Evolutionary conservation across 1,140 invertebrate genomes (phyloP).

Genomic region (Coelopa frigida): DNA sequence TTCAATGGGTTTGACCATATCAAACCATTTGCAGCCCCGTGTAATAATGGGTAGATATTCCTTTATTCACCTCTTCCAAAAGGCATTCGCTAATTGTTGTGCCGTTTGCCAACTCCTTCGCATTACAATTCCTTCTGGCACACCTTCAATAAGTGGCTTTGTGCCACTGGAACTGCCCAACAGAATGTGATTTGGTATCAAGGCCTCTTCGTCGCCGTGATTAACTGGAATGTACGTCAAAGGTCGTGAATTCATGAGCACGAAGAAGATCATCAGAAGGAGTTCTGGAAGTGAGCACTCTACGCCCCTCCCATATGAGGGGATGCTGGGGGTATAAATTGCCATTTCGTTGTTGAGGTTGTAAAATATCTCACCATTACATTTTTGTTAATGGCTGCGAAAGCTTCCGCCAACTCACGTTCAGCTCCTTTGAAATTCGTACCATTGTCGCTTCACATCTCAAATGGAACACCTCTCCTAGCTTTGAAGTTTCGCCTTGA

Average conservation of each 20-base stretch:
- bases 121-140: constrained; percentile 7
- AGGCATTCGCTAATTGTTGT: constrained; percentile 20
- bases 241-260: constrained; percentile 19
- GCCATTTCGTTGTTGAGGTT: constrained; percentile 27
- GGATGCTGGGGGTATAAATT: constrained; percentile 39
- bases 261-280: constrained; percentile 10
- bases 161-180: constrained; percentile 21
- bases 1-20: constrained; percentile 19
- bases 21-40: constrained; percentile 24
- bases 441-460: constrained; percentile 43
- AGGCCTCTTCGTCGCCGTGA: constrained; percentile 19
- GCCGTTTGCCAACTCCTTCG: constrained; percentile 16
- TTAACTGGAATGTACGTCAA: constrained; percentile 24
- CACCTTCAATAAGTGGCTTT: constrained; percentile 10
- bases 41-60: constrained; percentile 22
- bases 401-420: background rate
- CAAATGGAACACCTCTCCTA: constrained; percentile 25
- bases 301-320: constrained; percentile 40
- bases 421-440: constrained; percentile 40
- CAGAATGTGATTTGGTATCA: constrained; percentile 34
- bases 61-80: constrained; percentile 23
- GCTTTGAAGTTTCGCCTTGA: constrained; percentile 37
- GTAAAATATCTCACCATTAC: background rate
- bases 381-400: background rate
- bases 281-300: constrained; percentile 9